phyloP scores from a whole-genome alignment of 2,888 invertebrate species.

The Yponomeuta cagnagella region DNA sequence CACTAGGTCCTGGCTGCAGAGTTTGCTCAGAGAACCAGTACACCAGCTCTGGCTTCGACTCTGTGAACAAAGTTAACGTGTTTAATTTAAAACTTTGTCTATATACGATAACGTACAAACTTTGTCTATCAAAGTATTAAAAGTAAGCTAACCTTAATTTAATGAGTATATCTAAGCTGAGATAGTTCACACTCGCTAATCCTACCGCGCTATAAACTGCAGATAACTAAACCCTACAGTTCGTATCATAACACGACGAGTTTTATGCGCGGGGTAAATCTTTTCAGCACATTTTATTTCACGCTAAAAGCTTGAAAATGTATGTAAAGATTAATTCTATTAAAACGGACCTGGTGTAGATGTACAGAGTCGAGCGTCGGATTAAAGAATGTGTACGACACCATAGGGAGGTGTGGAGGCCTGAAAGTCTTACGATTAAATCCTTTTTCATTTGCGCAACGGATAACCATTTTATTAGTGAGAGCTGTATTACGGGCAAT shows the following conservation, averaged over 20 bases:
- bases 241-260: background rate
- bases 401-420: slow-evolving; percentile 11
- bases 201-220: background rate
- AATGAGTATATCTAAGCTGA: background rate
- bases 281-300: background rate
- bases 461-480: slow-evolving; percentile 14
- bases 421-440: slow-evolving; percentile 13
- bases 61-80: slow-evolving; percentile 57
- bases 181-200: background rate
- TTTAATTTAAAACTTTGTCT: background rate
- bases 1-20: slow-evolving; percentile 91
- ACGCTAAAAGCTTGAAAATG: background rate
- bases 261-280: background rate
- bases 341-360: background rate
- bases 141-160: background rate
- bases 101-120: background rate
- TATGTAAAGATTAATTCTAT: background rate
- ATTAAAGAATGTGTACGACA: background rate
- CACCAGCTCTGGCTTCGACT: slow-evolving; percentile 90
- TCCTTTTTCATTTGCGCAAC: slow-evolving; percentile 14
- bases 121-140: background rate
- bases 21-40: slow-evolving; percentile 96
- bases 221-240: background rate
- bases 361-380: background rate
- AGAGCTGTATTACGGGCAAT: slow-evolving; percentile 7